A percentile compares a stretch with the other conserved stretches of the same genome.
phyloP scores from a whole-genome alignment of 1,140 invertebrate genomes.

The Mactra quadrangularis region DNA sequence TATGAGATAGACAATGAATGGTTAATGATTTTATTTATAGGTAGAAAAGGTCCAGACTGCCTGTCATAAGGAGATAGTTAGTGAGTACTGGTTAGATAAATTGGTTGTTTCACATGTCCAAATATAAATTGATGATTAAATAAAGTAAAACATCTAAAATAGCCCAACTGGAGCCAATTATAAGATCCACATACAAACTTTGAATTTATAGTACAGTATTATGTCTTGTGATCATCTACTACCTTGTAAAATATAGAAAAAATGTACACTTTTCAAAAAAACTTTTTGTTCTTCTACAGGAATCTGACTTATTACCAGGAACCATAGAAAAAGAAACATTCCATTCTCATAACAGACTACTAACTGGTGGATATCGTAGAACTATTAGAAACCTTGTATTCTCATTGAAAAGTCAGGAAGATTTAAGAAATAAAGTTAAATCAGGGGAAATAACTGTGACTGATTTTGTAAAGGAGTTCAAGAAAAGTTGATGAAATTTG shows the following conservation, averaged over 20 bases:
- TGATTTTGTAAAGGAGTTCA: slow-evolving; percentile 49
- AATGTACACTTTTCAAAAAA: no score
- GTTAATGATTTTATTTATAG: not conserved
- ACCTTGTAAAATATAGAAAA: no score
- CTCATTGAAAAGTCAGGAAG: slow-evolving; percentile 35
- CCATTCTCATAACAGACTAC: slow-evolving; percentile 35
- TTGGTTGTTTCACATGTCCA: no score
- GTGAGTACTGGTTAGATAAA: no score
- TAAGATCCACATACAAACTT: no score
- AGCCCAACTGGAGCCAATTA: no score
- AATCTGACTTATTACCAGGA: slow-evolving; percentile 6
- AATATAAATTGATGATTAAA: no score
- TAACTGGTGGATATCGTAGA: slow-evolving; percentile 39
- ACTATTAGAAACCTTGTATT: slow-evolving; percentile 52
- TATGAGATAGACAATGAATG: not conserved
- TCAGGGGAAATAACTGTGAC: slow-evolving; percentile 58
- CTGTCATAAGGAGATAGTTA: not conserved
- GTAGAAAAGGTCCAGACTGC: not conserved
- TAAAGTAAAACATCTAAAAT: no score
- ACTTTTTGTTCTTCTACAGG: slow-evolving; percentile 5
- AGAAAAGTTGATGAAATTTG: slow-evolving; percentile 27
- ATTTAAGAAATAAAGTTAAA: slow-evolving; percentile 40
- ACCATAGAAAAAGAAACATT: slow-evolving; percentile 48
- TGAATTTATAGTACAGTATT: no score
- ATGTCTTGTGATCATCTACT: no score